These are phyloP conservation scores for Passer montanus DNA, from an alignment of 2,113 vertebrate species.

Conservation along the genomic window DNA sequence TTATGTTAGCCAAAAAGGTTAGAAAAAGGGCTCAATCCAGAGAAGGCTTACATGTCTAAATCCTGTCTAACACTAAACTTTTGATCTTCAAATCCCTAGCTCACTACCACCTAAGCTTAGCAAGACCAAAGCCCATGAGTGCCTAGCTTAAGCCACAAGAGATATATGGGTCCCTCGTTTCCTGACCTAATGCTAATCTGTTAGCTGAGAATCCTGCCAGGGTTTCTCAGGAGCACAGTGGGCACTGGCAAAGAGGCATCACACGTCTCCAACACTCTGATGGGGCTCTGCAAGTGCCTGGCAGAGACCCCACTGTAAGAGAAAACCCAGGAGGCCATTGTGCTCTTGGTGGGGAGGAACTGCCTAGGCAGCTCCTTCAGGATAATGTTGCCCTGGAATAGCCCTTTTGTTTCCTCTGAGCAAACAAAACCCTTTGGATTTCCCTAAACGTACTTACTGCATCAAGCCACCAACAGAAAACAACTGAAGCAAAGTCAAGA, in stretches of 20 bases:
- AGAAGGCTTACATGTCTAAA: neutral
- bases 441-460: neutral
- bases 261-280: neutral
- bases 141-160: neutral
- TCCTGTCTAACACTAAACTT: neutral
- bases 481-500: neutral
- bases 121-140: neutral
- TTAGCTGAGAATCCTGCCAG: neutral
- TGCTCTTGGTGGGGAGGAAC: neutral
- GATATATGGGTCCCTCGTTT: neutral
- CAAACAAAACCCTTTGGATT: neutral
- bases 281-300: neutral
- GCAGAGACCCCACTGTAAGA: neutral
- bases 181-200: neutral
- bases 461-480: neutral
- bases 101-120: neutral
- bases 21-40: neutral
- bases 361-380: neutral
- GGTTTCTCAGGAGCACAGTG: neutral
- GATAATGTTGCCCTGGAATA: neutral
- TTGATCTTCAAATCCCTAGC: slow-evolving; percentile 18
- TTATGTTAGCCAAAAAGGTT: slow-evolving; percentile 6
- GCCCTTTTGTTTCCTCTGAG: neutral
- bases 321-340: neutral
- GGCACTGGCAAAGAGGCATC: neutral